phyloP scores from a whole-genome alignment of 2,797 vertebrate genomes.

The Atherinosoma microstoma region DNA sequence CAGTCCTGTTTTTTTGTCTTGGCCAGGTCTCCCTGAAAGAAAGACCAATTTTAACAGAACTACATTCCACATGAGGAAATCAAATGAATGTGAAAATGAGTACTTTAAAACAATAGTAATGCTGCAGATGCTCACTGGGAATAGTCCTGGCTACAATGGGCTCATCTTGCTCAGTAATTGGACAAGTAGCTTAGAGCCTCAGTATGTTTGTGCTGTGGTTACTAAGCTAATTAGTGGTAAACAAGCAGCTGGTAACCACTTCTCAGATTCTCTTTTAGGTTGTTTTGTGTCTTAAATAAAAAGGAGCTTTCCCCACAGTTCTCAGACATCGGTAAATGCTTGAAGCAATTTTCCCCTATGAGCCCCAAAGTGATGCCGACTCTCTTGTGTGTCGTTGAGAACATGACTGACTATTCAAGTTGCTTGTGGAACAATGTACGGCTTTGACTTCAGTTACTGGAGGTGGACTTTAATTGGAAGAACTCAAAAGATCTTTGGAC shows the following conservation, averaged over 20 bases:
- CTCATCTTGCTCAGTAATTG: conserved; percentile 61
- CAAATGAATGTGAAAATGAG: conserved; percentile 23
- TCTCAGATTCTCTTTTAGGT: conserved; percentile 28
- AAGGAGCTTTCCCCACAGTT: neutral
- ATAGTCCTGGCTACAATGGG: conserved; percentile 35
- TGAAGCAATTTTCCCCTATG: conserved; percentile 1
- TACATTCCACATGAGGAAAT: conserved; percentile 7
- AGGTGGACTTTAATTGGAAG: conserved; percentile 27
- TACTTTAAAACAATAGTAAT: neutral
- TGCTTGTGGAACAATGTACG: neutral
- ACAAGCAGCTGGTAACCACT: conserved; percentile 52
- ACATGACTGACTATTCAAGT: conserved; percentile 13
- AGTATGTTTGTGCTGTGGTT: conserved; percentile 44
- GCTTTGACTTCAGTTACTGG: conserved; percentile 5
- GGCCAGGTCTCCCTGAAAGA: conserved; percentile 6
- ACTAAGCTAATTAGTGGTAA: conserved; percentile 66
- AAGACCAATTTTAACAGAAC: conserved; percentile 9
- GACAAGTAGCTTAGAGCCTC: conserved; percentile 31
- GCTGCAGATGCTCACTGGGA: conserved; percentile 33
- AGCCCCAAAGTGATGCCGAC: conserved; percentile 21
- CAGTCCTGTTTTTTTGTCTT: neutral
- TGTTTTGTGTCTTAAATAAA: conserved; percentile 32
- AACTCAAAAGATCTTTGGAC: conserved; percentile 14
- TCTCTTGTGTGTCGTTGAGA: conserved; percentile 10
- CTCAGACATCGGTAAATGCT: conserved; percentile 1